These are phyloP conservation scores for Charina bottae DNA, from an alignment of 2,113 vertebrate species.

Conservation along the genomic window DNA sequence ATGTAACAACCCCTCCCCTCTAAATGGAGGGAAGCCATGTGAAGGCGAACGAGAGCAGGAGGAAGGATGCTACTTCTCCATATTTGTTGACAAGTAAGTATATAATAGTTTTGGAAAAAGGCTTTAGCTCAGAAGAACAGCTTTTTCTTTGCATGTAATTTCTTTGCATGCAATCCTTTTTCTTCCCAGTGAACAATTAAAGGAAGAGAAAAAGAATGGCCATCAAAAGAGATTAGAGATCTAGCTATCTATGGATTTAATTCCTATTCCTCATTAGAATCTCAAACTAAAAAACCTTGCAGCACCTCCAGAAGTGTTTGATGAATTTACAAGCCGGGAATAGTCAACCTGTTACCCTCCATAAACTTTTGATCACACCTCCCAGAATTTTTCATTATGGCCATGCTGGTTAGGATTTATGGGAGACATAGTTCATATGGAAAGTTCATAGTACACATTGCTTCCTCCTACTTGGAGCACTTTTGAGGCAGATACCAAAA, in stretches of 20 bases:
- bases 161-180: too few relatives aligned
- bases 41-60: constrained; percentile 69
- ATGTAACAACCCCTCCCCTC: constrained; percentile 83
- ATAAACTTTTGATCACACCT: background rate
- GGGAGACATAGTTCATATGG: background rate
- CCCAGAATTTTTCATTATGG: background rate
- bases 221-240: background rate
- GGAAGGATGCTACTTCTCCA: constrained; percentile 82
- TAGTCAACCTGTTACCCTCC: background rate
- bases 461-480: background rate
- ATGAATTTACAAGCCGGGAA: background rate
- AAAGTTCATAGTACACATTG: background rate
- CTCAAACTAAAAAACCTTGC: background rate
- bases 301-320: background rate
- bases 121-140: background rate
- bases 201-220: background rate
- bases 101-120: background rate
- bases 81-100: constrained; percentile 79
- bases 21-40: constrained; percentile 79
- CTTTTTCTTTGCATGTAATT: background rate
- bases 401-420: background rate
- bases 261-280: background rate
- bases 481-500: background rate
- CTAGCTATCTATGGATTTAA: background rate
- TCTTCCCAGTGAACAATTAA: background rate